Percentiles rank a stretch among this genome's conserved stretches.
Conservation (phyloP, 2,113 vertebrate genomes). For the Scomber colias region DNA sequence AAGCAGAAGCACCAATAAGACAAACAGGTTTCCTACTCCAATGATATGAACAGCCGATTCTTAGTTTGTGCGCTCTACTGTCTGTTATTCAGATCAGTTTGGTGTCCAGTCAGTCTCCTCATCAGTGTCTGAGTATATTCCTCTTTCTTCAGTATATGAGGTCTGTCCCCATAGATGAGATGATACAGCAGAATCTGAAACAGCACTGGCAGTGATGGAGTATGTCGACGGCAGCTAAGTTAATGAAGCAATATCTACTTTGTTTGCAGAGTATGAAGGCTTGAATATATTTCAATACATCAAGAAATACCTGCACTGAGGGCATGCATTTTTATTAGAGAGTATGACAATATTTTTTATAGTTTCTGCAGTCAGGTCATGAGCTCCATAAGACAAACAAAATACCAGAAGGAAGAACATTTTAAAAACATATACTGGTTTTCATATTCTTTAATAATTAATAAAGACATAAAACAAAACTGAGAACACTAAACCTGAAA, state of each 20-base stretch:
- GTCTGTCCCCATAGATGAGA: neutral
- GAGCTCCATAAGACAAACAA: neutral
- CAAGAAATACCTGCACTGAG: neutral
- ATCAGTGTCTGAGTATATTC: neutral
- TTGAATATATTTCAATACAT: constrained; percentile 20
- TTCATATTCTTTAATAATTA: no score
- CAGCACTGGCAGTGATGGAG: constrained; percentile 26
- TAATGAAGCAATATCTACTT: constrained; percentile 25
- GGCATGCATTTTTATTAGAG: constrained; percentile 22
- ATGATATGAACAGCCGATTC: neutral
- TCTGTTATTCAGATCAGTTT: no score
- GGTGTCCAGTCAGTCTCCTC: neutral
- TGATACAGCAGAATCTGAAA: constrained; percentile 13
- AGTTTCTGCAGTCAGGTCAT: neutral
- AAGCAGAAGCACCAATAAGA: neutral
- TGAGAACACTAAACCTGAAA: no score
- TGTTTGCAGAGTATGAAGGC: constrained; percentile 6
- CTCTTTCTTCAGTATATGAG: neutral
- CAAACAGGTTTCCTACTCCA: neutral
- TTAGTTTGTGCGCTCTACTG: no score
- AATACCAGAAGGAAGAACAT: neutral
- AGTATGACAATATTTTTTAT: neutral
- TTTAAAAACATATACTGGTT: no score
- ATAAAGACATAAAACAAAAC: no score
- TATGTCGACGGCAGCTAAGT: neutral